A percentile compares a stretch with the other conserved stretches of the same genome.
phyloP scores from a whole-genome alignment of 2,797 vertebrate genomes.

The Erpetoichthys calabaricus region DNA sequence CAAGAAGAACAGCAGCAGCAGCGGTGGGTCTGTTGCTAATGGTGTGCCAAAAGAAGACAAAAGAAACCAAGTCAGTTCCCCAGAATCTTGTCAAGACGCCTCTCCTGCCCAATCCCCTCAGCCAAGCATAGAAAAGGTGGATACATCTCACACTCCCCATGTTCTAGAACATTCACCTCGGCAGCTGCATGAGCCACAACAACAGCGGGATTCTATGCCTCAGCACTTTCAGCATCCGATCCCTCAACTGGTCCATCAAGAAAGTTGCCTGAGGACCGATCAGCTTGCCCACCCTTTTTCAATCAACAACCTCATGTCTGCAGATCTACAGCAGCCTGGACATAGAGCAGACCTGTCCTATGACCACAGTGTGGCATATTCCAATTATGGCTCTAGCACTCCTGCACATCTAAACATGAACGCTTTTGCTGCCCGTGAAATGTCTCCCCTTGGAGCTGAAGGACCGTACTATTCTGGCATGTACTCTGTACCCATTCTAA shows the following conservation, averaged over 20 bases:
- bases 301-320: slow-evolving; percentile 18
- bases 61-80: not conserved
- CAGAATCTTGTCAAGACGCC: slow-evolving; percentile 7
- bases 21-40: slow-evolving; percentile 7
- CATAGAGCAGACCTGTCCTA: slow-evolving; percentile 12
- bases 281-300: slow-evolving; percentile 15
- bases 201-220: slow-evolving; percentile 7
- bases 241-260: slow-evolving; percentile 9
- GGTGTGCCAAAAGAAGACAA: slow-evolving; percentile 2
- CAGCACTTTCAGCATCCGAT: slow-evolving; percentile 12
- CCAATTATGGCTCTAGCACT: slow-evolving; percentile 7
- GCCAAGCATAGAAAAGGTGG: not conserved
- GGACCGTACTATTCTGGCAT: slow-evolving; percentile 10
- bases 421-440: slow-evolving; percentile 5
- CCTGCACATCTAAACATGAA: slow-evolving; percentile 8
- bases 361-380: slow-evolving; percentile 10
- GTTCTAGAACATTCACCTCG: slow-evolving; percentile 2
- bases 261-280: slow-evolving; percentile 11
- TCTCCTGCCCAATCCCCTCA: slow-evolving; percentile 11
- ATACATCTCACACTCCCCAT: not conserved
- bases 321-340: slow-evolving; percentile 13
- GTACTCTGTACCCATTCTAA: slow-evolving; percentile 16
- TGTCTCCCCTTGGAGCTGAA: slow-evolving; percentile 7
- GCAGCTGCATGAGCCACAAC: not conserved
- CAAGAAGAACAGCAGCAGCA: not conserved